Percentiles rank a stretch among this genome's conserved stretches.
Evolutionary conservation across 2,113 vertebrate species (phyloP).

Genomic region (Megaptera novaeangliae): DNA sequence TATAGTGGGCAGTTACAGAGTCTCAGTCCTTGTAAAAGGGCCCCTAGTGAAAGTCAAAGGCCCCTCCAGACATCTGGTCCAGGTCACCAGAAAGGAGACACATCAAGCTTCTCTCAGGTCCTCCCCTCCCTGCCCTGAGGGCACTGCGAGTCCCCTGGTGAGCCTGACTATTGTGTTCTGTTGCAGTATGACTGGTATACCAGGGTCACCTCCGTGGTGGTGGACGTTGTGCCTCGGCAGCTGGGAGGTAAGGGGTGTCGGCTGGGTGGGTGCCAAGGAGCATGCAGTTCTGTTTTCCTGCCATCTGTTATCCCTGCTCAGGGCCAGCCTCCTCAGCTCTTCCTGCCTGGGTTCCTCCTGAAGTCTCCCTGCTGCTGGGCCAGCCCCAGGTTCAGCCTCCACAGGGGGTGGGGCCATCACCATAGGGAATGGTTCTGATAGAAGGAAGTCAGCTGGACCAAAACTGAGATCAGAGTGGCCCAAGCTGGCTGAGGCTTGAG

Average conservation of each 20-base stretch:
- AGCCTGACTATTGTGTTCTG: conserved; percentile 36
- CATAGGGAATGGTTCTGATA: not conserved
- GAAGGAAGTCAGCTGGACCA: not conserved
- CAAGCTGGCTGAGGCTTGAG: not conserved
- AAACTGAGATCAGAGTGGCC: not conserved
- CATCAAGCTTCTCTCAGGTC: not conserved
- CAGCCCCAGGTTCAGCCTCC: not conserved
- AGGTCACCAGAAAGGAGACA: not conserved
- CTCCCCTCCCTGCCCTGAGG: not conserved
- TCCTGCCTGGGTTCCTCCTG: not conserved
- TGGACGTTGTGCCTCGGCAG: conserved; percentile 86
- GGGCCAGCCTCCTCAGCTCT: not conserved
- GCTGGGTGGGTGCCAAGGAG: not conserved
- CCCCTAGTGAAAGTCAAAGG: not conserved
- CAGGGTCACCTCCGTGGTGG: conserved; percentile 88
- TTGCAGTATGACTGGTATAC: conserved; percentile 94
- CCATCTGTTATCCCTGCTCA: not conserved
- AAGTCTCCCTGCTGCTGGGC: not conserved
- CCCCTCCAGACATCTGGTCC: not conserved
- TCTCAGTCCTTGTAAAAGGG: not conserved
- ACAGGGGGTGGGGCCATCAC: not conserved
- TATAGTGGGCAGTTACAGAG: not conserved
- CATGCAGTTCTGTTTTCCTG: not conserved
- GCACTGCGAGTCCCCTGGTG: not conserved
- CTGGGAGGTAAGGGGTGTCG: conserved; percentile 79